A percentile compares a stretch with the other conserved stretches of the same genome.
These are phyloP conservation scores for Lymantria monacha DNA, from an alignment of 2,888 invertebrate species.

Conservation along the genomic window DNA sequence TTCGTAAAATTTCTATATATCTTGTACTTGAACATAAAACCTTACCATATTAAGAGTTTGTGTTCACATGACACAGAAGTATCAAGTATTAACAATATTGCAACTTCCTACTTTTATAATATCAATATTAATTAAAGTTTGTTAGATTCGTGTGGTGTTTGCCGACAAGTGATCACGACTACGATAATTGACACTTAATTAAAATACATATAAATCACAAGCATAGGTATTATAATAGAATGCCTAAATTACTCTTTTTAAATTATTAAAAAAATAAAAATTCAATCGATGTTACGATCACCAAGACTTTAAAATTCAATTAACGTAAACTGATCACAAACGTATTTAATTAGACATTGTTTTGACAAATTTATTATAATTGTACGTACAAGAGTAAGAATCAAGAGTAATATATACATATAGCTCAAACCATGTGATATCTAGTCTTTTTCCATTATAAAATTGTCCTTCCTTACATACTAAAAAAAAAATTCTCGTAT, in stretches of 20 bases:
- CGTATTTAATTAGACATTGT: conserved; percentile 43
- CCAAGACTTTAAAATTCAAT: conserved; percentile 43
- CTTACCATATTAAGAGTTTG: no score
- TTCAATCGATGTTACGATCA: conserved; percentile 24
- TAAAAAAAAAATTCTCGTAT: conserved; percentile 32
- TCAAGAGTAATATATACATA: conserved; percentile 57
- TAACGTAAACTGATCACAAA: conserved; percentile 40
- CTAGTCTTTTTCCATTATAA: conserved; percentile 74
- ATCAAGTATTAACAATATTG: no score
- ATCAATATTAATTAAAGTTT: conserved; percentile 35
- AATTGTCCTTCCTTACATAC: conserved; percentile 50
- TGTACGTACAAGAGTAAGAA: conserved; percentile 51
- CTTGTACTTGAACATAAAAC: no score
- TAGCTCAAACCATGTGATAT: conserved; percentile 81
- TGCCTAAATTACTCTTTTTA: conserved; percentile 39
- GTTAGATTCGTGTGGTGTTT: conserved; percentile 31
- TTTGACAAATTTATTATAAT: conserved; percentile 47
- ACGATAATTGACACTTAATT: conserved; percentile 25
- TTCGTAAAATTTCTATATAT: no score
- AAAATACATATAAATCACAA: conserved; percentile 39
- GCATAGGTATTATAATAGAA: conserved; percentile 34
- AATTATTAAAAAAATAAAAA: conserved; percentile 26
- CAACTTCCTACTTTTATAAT: no score
- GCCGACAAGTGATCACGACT: conserved; percentile 28
- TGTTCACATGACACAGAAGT: no score